Base-by-base conservation (phyloP, 2,888 invertebrate genomes). In the Pristionchus japonicus region DNA sequence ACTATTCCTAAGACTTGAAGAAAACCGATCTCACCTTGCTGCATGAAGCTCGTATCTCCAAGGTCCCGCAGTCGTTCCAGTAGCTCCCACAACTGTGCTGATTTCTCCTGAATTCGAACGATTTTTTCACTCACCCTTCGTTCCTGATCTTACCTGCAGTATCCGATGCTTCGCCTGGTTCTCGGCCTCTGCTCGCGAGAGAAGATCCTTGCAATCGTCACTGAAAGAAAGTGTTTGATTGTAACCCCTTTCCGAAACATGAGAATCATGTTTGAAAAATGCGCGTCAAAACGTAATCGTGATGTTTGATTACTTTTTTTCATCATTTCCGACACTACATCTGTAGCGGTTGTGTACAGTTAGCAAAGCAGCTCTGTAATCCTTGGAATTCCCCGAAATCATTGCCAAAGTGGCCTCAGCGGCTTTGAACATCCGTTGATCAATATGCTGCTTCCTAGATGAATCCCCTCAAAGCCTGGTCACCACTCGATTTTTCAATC, bases 41-140 rank as follows among this genome's bases (percentile, higher is more conserved):
- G 90, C 57, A 92, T 86, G 87, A 91, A 91, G 27, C 91, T 90
- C 3, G 90, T 90, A 88, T 92, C 93, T 31, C 93, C 93, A 31
- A 90, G 89, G 83, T 92, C 89, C 83, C 92, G 83, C 87, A 93
- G 80, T 82, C 92, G 90, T 86, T 93, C 93, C 86, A 93, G 89
- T 74, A 93, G 77, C 89, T 93, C 93, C 93, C 93, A 93, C 40
- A 93, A 89, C 88, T 93, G 93, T n/a, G 90, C 90, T 47, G 93
- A 92, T 89, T 93, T 93, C 92, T 93, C 89, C 89, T 91, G 84
- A 43, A 52, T 0, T 34, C 34, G 11, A 9, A 15, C n/a, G 31
- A 1, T 3, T 0, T 67, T 31, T 20, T 6, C 15, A 23, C 27
- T 13, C 27, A 23, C 6, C 57, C n/a, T 57, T 67, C 31, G 6